Conservation (phyloP, 2,797 vertebrate species). For the Danio tinwini region DNA sequence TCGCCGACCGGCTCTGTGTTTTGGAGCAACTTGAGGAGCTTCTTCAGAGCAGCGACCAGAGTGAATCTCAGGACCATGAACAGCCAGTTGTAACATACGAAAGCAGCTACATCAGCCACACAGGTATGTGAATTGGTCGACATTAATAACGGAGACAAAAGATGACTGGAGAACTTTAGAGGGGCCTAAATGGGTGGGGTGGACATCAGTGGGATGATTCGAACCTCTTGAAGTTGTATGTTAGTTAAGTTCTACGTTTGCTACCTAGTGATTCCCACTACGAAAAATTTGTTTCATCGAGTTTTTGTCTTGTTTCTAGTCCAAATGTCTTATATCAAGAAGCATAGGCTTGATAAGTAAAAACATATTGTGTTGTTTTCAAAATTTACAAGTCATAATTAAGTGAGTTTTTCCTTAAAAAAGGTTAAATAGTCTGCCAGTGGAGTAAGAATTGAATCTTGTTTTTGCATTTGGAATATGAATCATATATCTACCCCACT, state of each 20-base stretch:
- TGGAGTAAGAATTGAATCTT: too few relatives aligned
- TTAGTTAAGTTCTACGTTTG: background rate
- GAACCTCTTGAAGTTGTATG: background rate
- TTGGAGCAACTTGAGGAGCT: slow-evolving; percentile 60
- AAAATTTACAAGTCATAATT: too few relatives aligned
- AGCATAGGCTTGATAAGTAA: too few relatives aligned
- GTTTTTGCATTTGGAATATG: too few relatives aligned
- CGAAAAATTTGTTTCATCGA: too few relatives aligned
- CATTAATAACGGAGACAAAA: background rate
- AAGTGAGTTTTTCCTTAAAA: too few relatives aligned
- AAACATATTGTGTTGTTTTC: too few relatives aligned
- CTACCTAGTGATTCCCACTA: background rate
- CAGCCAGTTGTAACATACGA: slow-evolving; percentile 54
- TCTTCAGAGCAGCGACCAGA: slow-evolving; percentile 52
- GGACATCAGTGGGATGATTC: slow-evolving; percentile 13
- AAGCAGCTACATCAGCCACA: slow-evolving; percentile 57
- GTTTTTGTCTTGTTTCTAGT: too few relatives aligned
- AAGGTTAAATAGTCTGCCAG: too few relatives aligned
- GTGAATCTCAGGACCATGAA: slow-evolving; percentile 58
- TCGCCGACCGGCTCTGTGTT: slow-evolving; percentile 51
- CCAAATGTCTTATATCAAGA: too few relatives aligned
- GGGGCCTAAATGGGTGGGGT: slow-evolving; percentile 11
- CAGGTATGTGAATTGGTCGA: slow-evolving; percentile 63
- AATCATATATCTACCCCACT: too few relatives aligned
- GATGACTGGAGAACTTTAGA: background rate